These are phyloP conservation scores for Euura lappo DNA, from an alignment of 1,140 invertebrate species.

Conservation along the genomic window DNA sequence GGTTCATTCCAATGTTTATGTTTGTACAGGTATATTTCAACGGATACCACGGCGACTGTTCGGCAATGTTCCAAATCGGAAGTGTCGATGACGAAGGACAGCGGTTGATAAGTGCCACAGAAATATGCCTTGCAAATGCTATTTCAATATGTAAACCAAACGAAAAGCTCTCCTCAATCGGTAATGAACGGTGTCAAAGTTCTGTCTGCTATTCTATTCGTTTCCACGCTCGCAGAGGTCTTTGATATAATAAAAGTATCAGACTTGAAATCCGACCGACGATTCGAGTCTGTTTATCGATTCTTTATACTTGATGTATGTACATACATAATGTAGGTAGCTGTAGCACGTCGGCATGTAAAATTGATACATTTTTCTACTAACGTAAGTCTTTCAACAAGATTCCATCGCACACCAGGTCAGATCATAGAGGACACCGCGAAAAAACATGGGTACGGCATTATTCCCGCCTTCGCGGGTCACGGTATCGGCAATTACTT, in stretches of 20 bases:
- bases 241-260: no score
- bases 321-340: no score
- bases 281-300: no score
- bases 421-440: slow-evolving; percentile 70
- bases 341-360: no score
- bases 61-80: slow-evolving; percentile 85
- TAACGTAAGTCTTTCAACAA: not conserved
- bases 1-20: slow-evolving; percentile 11
- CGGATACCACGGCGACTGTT: slow-evolving; percentile 93
- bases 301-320: no score
- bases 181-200: slow-evolving; percentile 49
- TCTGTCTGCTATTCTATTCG: not conserved
- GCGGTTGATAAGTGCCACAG: slow-evolving; percentile 73
- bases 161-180: slow-evolving; percentile 77
- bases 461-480: slow-evolving; percentile 83
- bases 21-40: slow-evolving; percentile 76
- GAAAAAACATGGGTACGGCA: slow-evolving; percentile 65
- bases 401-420: slow-evolving; percentile 41
- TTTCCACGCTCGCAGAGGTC: no score
- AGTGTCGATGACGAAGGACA: slow-evolving; percentile 77
- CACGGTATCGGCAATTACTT: slow-evolving; percentile 94
- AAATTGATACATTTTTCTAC: no score
- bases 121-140: slow-evolving; percentile 75
- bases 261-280: no score
- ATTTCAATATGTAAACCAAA: slow-evolving; percentile 81